Base-by-base conservation (phyloP, 53 echinoderm and acorn worm genomes). In the Arbacia lixula region DNA sequence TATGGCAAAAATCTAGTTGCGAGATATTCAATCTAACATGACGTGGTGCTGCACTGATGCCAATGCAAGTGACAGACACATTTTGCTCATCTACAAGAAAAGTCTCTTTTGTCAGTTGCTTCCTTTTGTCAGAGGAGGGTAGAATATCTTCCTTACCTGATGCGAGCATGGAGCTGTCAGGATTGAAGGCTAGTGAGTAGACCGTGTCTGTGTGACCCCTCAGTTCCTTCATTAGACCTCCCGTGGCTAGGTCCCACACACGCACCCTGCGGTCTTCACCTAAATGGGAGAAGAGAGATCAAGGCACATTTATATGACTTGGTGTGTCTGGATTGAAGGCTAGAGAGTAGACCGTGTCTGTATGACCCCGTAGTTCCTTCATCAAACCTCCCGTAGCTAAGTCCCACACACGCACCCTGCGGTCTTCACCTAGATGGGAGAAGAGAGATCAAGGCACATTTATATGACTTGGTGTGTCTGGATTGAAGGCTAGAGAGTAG, bases 131-230 rank as follows among this genome's bases (percentile, higher is more conserved):
- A n/a, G n/a, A n/a, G n/a, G n/a, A n/a, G n/a, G n/a, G n/a, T n/a
- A n/a, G n/a, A n/a, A n/a, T n/a, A n/a, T n/a, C n/a, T 35, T 66
- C 24, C 26, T 76, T 86, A 95, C 96, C 93, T 53, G 96, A 94
- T 3, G 96, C 91, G 20, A 96, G 71, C 84, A 94, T 76, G 3
- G 94, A 87, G 69, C 93, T 81, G 66, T 96, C 94, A 3, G 89
- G 93, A 73, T 94, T 96, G 58, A 96, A 96, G 30, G 83, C 61
- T 3, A 96, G 78, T 19, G 94, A 87, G 61, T 94, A 92, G 26
- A 96, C 94, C 46, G 87, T 92, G 87, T 94, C 93, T 22, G 91
- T 89, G 73, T 96, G 96, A 6, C 96, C 96, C 50, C 96, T 85
- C 22, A 96, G 53, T 29, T 96, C 96, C 66, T 96, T 96, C 86